These are phyloP conservation scores for Brachypalpus laphriformis DNA, from an alignment of 2,888 invertebrate genomes.

Conservation along the genomic window DNA sequence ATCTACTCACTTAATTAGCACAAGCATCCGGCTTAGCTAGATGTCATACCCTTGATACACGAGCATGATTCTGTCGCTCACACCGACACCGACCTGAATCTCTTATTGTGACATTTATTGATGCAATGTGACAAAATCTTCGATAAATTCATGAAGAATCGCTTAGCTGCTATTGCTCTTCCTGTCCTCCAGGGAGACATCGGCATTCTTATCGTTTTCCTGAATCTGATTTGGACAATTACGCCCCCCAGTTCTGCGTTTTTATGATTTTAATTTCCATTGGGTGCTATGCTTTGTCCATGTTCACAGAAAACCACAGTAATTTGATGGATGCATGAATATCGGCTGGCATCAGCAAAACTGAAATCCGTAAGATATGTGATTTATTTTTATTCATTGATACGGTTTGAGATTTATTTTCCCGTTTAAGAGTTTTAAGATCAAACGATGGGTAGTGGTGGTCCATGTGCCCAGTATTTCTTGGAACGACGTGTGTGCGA, in stretches of 20 bases:
- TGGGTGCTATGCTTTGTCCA: constrained; percentile 61
- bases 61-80: constrained; percentile 32
- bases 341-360: constrained; percentile 50
- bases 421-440: constrained; percentile 39
- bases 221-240: constrained; percentile 62
- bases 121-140: constrained; percentile 70
- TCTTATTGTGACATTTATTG: constrained; percentile 67
- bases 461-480: constrained; percentile 20
- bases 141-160: constrained; percentile 69
- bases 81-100: constrained; percentile 36
- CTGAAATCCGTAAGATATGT: constrained; percentile 44
- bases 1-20: background rate
- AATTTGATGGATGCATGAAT: constrained; percentile 67
- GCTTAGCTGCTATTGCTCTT: constrained; percentile 23
- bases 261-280: constrained; percentile 36
- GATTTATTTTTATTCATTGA: constrained; percentile 55
- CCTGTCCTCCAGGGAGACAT: constrained; percentile 21
- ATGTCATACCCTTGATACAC: constrained; percentile 27
- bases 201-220: constrained; percentile 13
- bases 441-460: constrained; percentile 52
- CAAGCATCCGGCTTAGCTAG: constrained; percentile 27
- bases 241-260: constrained; percentile 40
- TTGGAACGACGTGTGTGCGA: constrained; percentile 42
- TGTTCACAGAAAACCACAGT: constrained; percentile 48
- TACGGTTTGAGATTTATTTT: constrained; percentile 48